phyloP scores from a whole-genome alignment of 2,888 invertebrate genomes.

The Holacanthella duospinosa region DNA sequence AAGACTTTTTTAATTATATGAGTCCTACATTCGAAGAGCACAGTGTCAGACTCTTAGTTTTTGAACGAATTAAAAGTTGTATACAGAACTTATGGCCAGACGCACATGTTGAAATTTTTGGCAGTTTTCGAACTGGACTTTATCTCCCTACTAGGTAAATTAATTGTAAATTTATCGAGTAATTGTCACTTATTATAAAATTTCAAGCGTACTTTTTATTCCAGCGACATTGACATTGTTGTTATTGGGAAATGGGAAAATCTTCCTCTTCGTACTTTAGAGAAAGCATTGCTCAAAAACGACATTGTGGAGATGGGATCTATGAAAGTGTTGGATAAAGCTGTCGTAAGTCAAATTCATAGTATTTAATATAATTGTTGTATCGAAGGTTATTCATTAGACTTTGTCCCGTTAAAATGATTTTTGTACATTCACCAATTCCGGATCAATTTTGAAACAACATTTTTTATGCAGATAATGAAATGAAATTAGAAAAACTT shows the following conservation, averaged over 20 bases:
- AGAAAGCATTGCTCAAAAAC: constrained; percentile 76
- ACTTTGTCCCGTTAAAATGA: neutral
- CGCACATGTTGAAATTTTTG: constrained; percentile 92
- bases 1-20: constrained; percentile 92
- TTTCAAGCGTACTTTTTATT: too few relatives aligned
- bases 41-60: constrained; percentile 74
- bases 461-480: too few relatives aligned
- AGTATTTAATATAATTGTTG: neutral
- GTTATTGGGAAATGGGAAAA: constrained; percentile 74
- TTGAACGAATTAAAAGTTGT: constrained; percentile 74
- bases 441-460: neutral
- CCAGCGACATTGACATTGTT: constrained; percentile 61
- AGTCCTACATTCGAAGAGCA: constrained; percentile 86
- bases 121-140: constrained; percentile 91
- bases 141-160: constrained; percentile 86
- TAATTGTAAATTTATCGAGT: neutral
- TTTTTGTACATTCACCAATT: too few relatives aligned
- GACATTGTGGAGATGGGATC: constrained; percentile 79
- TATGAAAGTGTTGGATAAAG: constrained; percentile 93
- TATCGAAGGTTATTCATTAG: neutral
- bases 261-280: constrained; percentile 79
- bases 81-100: constrained; percentile 84
- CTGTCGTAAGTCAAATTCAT: constrained; percentile 55
- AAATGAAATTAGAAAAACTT: too few relatives aligned
- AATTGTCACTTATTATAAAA: neutral